A percentile compares a stretch with the other conserved stretches of the same genome.
Conservation (phyloP, 2,888 invertebrate species). For the Brassicogethes aeneus region DNA sequence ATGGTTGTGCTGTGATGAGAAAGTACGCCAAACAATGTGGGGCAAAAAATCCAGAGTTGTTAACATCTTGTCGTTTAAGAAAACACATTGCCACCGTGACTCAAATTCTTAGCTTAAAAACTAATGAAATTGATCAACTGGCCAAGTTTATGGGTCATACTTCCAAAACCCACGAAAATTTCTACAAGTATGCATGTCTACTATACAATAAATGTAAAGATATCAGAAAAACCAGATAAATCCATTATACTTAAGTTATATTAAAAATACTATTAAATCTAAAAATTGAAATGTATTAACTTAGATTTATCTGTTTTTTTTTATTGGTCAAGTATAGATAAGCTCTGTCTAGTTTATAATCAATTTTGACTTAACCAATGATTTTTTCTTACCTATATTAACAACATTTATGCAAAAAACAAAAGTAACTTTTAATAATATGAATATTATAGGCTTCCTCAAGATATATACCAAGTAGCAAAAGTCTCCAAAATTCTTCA, state of each 20-base stretch:
- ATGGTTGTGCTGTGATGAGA: conserved; percentile 14
- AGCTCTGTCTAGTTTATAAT: no score
- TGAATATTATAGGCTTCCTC: conserved; percentile 13
- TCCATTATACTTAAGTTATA: no score
- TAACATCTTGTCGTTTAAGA: conserved; percentile 14
- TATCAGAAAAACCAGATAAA: no score
- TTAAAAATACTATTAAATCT: no score
- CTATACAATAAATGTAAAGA: no score
- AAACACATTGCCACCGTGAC: conserved; percentile 19
- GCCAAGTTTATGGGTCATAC: conserved; percentile 19
- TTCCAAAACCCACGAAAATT: conserved; percentile 11
- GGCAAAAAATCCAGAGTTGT: conserved; percentile 12
- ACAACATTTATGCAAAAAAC: no score
- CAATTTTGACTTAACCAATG: no score
- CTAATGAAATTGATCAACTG: conserved; percentile 16
- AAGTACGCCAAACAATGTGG: conserved; percentile 15
- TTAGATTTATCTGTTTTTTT: no score
- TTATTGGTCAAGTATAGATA: no score
- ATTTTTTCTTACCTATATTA: no score
- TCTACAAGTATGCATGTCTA: conserved; percentile 11
- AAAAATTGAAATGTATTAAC: no score
- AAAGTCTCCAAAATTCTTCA: conserved; percentile 17
- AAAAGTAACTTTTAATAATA: no score
- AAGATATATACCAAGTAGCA: conserved; percentile 17
- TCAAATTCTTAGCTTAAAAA: conserved; percentile 13